phyloP scores from a whole-genome alignment of 2,888 invertebrate genomes.

The Cremastobaeus sp. region DNA sequence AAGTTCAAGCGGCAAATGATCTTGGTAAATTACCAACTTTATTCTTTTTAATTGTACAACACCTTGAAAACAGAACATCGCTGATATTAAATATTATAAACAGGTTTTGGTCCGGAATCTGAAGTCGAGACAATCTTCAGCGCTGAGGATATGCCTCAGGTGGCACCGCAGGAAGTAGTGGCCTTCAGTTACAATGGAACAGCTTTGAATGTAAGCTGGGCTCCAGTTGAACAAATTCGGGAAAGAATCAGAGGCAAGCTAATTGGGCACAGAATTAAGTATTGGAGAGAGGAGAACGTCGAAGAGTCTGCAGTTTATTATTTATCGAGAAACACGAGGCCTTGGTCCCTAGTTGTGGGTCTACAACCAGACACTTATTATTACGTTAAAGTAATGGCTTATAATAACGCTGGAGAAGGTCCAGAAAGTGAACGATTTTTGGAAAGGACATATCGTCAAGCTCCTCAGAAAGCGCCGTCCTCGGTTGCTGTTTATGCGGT shows the following conservation, averaged over 20 bases:
- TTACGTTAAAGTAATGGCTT: slow-evolving; percentile 95
- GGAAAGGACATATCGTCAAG: slow-evolving; percentile 92
- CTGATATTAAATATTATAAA: not conserved
- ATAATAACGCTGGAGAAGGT: slow-evolving; percentile 96
- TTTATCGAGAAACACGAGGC: slow-evolving; percentile 88
- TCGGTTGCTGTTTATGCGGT: slow-evolving; percentile 91
- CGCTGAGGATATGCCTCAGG: slow-evolving; percentile 93
- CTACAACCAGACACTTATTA: slow-evolving; percentile 95
- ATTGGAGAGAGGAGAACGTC: slow-evolving; percentile 88
- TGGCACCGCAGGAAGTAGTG: slow-evolving; percentile 89
- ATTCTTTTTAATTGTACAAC: not conserved
- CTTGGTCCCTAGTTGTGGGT: slow-evolving; percentile 95
- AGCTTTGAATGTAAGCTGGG: slow-evolving; percentile 94
- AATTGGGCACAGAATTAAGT: slow-evolving; percentile 95
- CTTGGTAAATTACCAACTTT: slow-evolving; percentile 79
- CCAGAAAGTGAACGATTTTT: slow-evolving; percentile 94
- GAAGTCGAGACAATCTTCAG: slow-evolving; percentile 87
- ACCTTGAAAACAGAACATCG: too few species aligned
- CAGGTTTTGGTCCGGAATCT: slow-evolving; percentile 86
- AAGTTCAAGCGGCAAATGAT: slow-evolving; percentile 90
- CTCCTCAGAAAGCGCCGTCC: slow-evolving; percentile 96
- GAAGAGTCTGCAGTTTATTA: slow-evolving; percentile 91
- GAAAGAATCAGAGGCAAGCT: slow-evolving; percentile 92
- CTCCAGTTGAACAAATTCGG: slow-evolving; percentile 89
- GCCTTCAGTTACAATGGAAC: slow-evolving; percentile 93